Percentiles rank a stretch among this genome's conserved stretches.
Evolutionary conservation across 2,797 vertebrate genomes (phyloP).

Genomic region (Buphagus erythrorhynchus): DNA sequence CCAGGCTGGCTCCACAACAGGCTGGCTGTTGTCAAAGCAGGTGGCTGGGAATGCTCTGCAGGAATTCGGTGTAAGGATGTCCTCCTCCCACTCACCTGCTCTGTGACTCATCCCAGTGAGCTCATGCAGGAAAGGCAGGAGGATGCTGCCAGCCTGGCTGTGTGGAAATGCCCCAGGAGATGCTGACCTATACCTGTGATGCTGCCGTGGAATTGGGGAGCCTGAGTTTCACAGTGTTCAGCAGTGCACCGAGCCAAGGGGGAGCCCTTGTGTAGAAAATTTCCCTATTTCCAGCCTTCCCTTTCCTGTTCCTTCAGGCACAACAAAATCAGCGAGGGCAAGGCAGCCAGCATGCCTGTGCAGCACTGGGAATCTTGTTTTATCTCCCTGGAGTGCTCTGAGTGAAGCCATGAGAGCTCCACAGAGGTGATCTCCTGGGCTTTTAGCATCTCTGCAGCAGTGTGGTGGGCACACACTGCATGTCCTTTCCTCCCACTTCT

Average conservation of each 20-base stretch:
- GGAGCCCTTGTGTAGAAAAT: background rate
- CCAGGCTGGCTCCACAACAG: background rate
- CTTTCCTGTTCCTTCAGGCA: background rate
- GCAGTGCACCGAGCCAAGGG: fast-evolving
- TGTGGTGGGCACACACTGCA: fast-evolving
- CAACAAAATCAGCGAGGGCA: background rate
- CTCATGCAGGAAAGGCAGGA: background rate
- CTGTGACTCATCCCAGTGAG: background rate
- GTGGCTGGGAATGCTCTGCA: background rate
- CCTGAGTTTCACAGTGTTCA: fast-evolving
- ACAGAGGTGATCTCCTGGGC: background rate
- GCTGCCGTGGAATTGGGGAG: background rate
- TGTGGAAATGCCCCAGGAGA: fast-evolving
- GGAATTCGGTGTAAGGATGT: background rate
- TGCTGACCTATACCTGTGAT: background rate
- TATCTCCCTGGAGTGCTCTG: background rate
- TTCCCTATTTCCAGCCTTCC: background rate
- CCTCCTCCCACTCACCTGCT: background rate
- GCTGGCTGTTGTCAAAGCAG: background rate
- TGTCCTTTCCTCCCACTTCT: background rate
- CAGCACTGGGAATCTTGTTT: fast-evolving
- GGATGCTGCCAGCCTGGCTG: background rate
- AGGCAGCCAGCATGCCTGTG: fast-evolving
- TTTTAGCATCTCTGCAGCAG: background rate
- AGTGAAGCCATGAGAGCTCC: background rate